A percentile compares a stretch with the other conserved stretches of the same genome.
Evolutionary conservation across 2,888 invertebrate genomes (phyloP).

Genomic region (Leucozona laternaria): DNA sequence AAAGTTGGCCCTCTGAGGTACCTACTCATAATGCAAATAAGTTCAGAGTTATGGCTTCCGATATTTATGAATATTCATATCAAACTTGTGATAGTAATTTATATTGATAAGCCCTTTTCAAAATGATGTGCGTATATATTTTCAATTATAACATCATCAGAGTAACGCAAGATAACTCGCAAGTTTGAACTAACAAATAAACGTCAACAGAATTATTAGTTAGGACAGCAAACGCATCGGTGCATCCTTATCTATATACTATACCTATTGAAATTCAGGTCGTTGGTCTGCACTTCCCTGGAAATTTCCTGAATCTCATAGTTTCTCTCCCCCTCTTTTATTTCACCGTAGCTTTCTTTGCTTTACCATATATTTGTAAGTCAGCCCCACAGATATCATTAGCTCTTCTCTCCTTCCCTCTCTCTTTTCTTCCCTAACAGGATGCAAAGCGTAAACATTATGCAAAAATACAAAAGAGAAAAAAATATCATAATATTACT

Average conservation of each 20-base stretch:
- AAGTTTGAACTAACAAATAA: conserved; percentile 12
- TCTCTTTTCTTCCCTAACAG: conserved; percentile 10
- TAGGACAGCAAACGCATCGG: conserved; percentile 40
- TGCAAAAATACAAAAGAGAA: conserved; percentile 42
- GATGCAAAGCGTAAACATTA: conserved; percentile 21
- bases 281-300: background rate
- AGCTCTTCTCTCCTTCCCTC: conserved; percentile 45
- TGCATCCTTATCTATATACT: conserved; percentile 43
- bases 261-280: conserved; percentile 62
- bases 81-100: conserved; percentile 12
- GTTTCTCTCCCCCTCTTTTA: background rate
- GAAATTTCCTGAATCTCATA: conserved; percentile 1
- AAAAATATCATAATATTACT: conserved; percentile 54
- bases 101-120: conserved; percentile 37
- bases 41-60: conserved; percentile 25
- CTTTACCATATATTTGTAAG: conserved; percentile 21
- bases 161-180: background rate
- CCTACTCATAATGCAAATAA: conserved; percentile 38
- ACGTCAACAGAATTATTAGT: conserved; percentile 34
- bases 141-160: conserved; percentile 35
- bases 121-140: background rate
- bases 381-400: conserved; percentile 55
- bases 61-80: conserved; percentile 58
- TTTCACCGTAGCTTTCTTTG: conserved; percentile 36
- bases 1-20: conserved; percentile 11